Conservation (phyloP, 1,140 invertebrate genomes). For the Drosophila sp. region DNA sequence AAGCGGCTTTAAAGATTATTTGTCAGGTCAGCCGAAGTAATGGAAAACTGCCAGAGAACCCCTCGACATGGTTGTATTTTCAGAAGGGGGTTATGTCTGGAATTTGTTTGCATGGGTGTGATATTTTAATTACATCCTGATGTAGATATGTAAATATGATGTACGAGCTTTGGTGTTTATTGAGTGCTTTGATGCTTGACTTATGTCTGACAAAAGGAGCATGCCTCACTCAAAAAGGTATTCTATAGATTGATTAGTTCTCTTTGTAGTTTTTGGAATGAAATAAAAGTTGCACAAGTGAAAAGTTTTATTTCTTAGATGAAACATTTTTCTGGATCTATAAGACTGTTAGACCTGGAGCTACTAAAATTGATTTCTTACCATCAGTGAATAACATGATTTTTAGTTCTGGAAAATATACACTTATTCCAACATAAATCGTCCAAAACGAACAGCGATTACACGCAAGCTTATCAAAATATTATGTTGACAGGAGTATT, state of each 20-base stretch:
- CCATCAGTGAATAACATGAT: too few species aligned
- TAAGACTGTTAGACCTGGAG: background rate
- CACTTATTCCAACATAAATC: background rate
- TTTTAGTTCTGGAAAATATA: background rate
- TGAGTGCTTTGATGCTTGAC: conserved; percentile 69
- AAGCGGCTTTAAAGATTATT: conserved; percentile 74
- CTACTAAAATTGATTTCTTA: background rate
- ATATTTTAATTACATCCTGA: conserved; percentile 79
- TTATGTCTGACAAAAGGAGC: conserved; percentile 40
- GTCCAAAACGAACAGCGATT: background rate
- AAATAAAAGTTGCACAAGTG: background rate
- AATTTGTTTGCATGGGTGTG: conserved; percentile 73
- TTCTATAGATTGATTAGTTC: conserved; percentile 19
- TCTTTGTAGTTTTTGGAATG: background rate
- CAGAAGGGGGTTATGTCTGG: conserved; percentile 8
- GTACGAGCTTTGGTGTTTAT: conserved; percentile 49
- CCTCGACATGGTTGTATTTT: background rate
- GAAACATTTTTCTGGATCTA: background rate
- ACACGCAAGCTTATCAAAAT: background rate
- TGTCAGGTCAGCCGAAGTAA: conserved; percentile 32
- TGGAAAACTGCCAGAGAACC: background rate
- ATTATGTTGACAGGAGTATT: background rate
- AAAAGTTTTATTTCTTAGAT: background rate
- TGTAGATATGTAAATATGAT: conserved; percentile 56
- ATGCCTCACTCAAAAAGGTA: conserved; percentile 8